Evolutionary conservation across 1,140 invertebrate species (phyloP), one percentile per base, ranked within the genome.

Genomic region (Ips typographus): DNA sequence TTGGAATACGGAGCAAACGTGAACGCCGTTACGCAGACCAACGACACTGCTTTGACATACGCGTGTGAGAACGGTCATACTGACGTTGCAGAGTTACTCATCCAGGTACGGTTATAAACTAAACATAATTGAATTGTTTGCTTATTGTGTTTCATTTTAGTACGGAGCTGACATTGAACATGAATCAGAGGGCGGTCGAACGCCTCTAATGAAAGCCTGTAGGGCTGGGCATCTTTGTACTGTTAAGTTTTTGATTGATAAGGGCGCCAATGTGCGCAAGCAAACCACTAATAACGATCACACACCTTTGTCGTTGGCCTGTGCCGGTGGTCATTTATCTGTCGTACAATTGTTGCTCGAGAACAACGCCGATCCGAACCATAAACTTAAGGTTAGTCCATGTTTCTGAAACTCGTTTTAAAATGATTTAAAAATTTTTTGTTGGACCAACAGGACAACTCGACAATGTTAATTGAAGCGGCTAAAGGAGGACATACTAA

Each of bases 191-290:
- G 95, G 93, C 74, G 95, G 91, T 44, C 87, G 93, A 80, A 98
- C 97, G 42, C 97, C 98, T 40, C 82, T 99, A 69, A 99, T 99
- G 98, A 94, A 99, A 82, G 96, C 98, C n/a, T 95, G 95, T 72
- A 90, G 98, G 78, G 96, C 97, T 60, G 97, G 97, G n/a, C 97
- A 99, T 82, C 84, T 96, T n/a, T 95, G 94, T 79, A 98, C 97
- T 56, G 98, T 99, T 56, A 94, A 98, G 83, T 95, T 98, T 81
- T 88, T 99, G 56, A 90, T 99, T 65, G 90, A 91, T 49, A 94
- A 95, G 84, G 92, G 93, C 68, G 96, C 95, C 22, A 94, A 98
- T 82, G 94, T 99, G 8, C 92, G 92, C 76, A 70, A 70, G 44
- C 90, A 95, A 84, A 98, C 98, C 56, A 95, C 95, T 71, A 98